Percentiles rank a stretch among this genome's conserved stretches.
phyloP scores from a whole-genome alignment of 2,113 vertebrate genomes.

The Cottus gobio region DNA sequence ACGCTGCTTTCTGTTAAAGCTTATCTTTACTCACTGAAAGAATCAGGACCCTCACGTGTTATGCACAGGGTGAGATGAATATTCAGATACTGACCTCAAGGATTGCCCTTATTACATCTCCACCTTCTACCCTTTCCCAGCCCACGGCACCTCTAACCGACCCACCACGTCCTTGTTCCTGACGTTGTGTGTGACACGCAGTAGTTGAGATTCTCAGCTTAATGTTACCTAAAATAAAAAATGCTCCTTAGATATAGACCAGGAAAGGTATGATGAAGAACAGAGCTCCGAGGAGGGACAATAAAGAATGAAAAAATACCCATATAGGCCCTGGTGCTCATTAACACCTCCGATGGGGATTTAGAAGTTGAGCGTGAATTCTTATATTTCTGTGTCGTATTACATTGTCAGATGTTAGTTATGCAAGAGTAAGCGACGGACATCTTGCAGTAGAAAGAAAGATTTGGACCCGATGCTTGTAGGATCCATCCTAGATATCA shows the following conservation, averaged over 20 bases:
- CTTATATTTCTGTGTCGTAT: background rate
- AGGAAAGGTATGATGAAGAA: conserved; percentile 28
- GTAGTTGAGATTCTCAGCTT: conserved; percentile 74
- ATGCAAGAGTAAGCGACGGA: background rate
- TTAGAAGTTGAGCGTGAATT: background rate
- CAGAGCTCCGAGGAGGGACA: background rate
- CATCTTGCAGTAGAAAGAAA: background rate
- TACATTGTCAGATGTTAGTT: background rate
- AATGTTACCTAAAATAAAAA: conserved; percentile 70
- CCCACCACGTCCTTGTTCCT: conserved; percentile 25
- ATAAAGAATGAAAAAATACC: conserved; percentile 11
- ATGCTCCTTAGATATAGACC: conserved; percentile 10
- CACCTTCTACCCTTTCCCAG: background rate
- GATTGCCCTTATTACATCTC: background rate
- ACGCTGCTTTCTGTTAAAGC: background rate
- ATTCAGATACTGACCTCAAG: conserved; percentile 20
- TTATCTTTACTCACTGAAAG: conserved; percentile 5
- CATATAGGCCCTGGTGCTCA: conserved; percentile 49
- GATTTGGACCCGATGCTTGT: background rate
- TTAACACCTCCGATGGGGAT: conserved; percentile 41
- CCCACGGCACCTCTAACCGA: background rate
- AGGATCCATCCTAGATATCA: conserved; percentile 4
- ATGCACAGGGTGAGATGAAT: background rate
- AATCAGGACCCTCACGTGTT: background rate
- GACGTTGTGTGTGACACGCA: conserved; percentile 63